Evolutionary conservation across 2,888 invertebrate species (phyloP).

Genomic region (Gari tellinella): DNA sequence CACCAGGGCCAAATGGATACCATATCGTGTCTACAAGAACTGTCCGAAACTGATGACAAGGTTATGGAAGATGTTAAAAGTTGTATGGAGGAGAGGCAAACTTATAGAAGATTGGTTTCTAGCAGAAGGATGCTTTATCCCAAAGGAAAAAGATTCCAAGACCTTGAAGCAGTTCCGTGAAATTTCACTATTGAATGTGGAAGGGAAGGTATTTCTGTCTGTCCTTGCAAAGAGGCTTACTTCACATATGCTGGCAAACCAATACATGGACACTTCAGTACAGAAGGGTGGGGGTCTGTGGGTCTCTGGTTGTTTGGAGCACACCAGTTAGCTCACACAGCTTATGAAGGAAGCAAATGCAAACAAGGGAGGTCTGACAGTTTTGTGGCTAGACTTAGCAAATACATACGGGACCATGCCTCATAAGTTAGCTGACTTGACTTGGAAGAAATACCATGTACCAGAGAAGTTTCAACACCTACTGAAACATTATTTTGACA

Average conservation of each 20-base stretch:
- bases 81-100: not conserved
- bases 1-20: not conserved
- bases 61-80: too few relatives aligned
- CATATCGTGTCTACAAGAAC: too few relatives aligned
- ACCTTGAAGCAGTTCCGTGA: slow-evolving; percentile 42
- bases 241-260: slow-evolving; percentile 27
- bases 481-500: too few relatives aligned
- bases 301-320: not conserved
- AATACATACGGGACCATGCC: too few relatives aligned
- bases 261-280: slow-evolving; percentile 35
- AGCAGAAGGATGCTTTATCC: slow-evolving; percentile 41
- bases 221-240: slow-evolving; percentile 20
- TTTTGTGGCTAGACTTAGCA: too few relatives aligned
- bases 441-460: too few relatives aligned
- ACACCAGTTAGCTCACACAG: too few relatives aligned
- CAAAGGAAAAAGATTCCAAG: slow-evolving; percentile 46
- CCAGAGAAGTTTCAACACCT: too few relatives aligned
- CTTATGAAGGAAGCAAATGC: too few relatives aligned
- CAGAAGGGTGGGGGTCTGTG: slow-evolving; percentile 39
- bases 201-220: slow-evolving; percentile 42
- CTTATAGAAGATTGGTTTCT: slow-evolving; percentile 24
- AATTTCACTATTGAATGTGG: slow-evolving; percentile 36
- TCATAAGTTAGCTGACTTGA: too few relatives aligned
- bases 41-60: too few relatives aligned
- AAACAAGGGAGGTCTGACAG: too few relatives aligned